Conservation (phyloP, 2,797 vertebrate species). For the Oreonectes daqikongensis region DNA sequence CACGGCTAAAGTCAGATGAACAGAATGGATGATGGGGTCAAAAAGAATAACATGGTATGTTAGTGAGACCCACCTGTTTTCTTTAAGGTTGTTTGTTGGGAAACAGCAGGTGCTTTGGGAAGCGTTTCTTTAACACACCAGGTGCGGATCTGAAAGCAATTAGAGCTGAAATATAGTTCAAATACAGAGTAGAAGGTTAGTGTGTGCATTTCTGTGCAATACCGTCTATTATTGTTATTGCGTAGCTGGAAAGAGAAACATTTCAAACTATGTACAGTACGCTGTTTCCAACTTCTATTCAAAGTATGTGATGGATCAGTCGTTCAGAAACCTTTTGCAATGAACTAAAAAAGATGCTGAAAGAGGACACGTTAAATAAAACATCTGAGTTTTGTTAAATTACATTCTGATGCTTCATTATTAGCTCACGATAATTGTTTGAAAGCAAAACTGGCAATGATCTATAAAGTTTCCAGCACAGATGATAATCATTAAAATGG, state of each 20-base stretch:
- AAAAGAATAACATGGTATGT: slow-evolving; percentile 38
- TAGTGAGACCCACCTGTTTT: slow-evolving; percentile 55
- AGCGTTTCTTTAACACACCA: slow-evolving; percentile 63
- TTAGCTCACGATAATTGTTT: not conserved
- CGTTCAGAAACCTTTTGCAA: not conserved
- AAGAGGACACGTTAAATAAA: not conserved
- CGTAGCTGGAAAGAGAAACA: not conserved
- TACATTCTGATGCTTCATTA: not conserved
- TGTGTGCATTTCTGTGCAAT: not conserved
- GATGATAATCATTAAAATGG: not conserved
- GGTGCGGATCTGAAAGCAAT: slow-evolving; percentile 53
- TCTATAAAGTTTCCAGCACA: slow-evolving; percentile 11
- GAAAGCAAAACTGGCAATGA: slow-evolving; percentile 1
- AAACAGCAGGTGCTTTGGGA: slow-evolving; percentile 38
- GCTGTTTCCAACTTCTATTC: not conserved
- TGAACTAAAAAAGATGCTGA: not conserved
- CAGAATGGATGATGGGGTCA: slow-evolving; percentile 32
- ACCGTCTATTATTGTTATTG: not conserved
- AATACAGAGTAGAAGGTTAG: slow-evolving; percentile 31
- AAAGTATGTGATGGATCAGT: not conserved
- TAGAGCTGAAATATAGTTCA: slow-evolving; percentile 45
- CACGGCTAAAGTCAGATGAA: slow-evolving; percentile 28
- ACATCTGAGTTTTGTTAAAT: not conserved
- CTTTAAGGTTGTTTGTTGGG: slow-evolving; percentile 21
- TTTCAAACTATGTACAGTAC: not conserved